A percentile compares a stretch with the other conserved stretches of the same genome.
Evolutionary conservation across 2,888 invertebrate species (phyloP).

Genomic region (Diplolepis rosae): DNA sequence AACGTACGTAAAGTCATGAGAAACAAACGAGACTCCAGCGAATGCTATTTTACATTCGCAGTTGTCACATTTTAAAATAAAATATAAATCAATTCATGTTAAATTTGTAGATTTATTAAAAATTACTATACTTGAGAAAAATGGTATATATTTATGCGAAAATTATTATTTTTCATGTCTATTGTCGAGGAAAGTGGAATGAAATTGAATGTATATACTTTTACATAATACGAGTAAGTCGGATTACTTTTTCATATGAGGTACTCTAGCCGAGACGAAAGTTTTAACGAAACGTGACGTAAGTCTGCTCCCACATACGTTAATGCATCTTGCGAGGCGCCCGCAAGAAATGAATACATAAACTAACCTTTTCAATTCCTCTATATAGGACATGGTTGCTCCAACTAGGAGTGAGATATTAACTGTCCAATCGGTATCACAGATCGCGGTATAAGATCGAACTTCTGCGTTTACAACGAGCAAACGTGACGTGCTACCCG

Average conservation of each 20-base stretch:
- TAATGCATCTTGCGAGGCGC: slow-evolving; percentile 55
- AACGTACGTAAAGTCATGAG: not conserved
- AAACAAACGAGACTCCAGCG: not conserved
- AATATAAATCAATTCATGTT: too few relatives aligned
- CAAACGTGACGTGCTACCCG: slow-evolving; percentile 48
- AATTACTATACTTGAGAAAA: too few relatives aligned
- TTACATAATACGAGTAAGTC: too few relatives aligned
- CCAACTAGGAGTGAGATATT: slow-evolving; percentile 50
- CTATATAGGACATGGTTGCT: slow-evolving; percentile 44
- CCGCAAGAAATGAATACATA: slow-evolving; percentile 62
- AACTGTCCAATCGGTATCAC: slow-evolving; percentile 56
- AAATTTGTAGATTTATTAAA: too few relatives aligned
- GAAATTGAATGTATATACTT: too few relatives aligned
- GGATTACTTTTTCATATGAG: too few relatives aligned
- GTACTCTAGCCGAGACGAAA: too few relatives aligned
- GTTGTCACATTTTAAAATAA: too few relatives aligned
- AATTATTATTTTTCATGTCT: too few relatives aligned
- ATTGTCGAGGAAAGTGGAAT: too few relatives aligned
- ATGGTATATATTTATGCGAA: too few relatives aligned
- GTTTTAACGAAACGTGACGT: slow-evolving; percentile 49
- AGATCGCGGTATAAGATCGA: slow-evolving; percentile 54
- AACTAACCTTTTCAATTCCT: slow-evolving; percentile 63
- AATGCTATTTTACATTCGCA: too few relatives aligned
- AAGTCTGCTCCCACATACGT: slow-evolving; percentile 63
- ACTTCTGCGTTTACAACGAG: slow-evolving; percentile 49